Conservation (phyloP, 1,140 invertebrate species). For the Nixonia krombeini region DNA sequence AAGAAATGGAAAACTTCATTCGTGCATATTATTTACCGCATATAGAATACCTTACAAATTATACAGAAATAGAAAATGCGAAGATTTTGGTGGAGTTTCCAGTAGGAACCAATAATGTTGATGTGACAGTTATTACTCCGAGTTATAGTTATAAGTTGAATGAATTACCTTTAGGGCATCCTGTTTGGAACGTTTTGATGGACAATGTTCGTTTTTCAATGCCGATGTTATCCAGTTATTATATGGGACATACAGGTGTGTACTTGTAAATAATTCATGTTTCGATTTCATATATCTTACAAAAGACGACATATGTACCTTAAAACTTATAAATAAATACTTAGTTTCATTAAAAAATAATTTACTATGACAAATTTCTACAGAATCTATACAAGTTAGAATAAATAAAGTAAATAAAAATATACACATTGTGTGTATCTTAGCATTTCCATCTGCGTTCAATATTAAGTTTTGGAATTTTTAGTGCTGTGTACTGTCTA, state of each 20-base stretch:
- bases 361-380: too few relatives aligned
- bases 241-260: background rate
- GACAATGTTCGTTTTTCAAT: conserved; percentile 48
- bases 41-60: conserved; percentile 29
- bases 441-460: too few relatives aligned
- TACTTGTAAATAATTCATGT: too few relatives aligned
- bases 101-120: conserved; percentile 21
- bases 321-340: background rate
- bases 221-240: background rate
- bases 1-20: conserved; percentile 23
- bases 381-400: too few relatives aligned
- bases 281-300: too few relatives aligned
- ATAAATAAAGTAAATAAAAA: too few relatives aligned
- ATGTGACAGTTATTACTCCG: conserved; percentile 44
- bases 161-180: conserved; percentile 38
- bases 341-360: too few relatives aligned
- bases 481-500: conserved; percentile 52
- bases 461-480: conserved; percentile 1
- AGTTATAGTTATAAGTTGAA: conserved; percentile 36
- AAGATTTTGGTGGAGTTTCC: conserved; percentile 42
- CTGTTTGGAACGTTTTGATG: conserved; percentile 30
- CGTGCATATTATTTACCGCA: conserved; percentile 14
- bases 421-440: too few relatives aligned
- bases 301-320: too few relatives aligned
- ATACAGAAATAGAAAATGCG: conserved; percentile 30